A percentile compares a stretch with the other conserved stretches of the same genome.
These are phyloP conservation scores for Gyrodactylus salaris DNA, from an alignment of 1,140 invertebrate species.

Conservation along the genomic window DNA sequence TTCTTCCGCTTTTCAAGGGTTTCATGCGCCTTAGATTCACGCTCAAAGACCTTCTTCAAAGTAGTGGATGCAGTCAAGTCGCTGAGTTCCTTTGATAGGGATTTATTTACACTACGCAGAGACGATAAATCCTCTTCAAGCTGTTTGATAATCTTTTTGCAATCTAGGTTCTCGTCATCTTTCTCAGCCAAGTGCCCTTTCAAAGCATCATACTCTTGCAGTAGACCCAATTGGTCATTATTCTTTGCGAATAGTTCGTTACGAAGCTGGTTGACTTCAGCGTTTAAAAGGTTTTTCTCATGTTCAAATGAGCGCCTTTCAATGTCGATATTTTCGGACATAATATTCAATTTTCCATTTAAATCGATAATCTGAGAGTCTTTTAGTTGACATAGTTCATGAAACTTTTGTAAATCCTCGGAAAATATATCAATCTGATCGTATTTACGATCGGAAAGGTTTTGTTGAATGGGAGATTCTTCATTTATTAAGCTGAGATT, in stretches of 20 bases:
- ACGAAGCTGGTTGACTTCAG: background rate
- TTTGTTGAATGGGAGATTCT: background rate
- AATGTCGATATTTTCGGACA: too few relatives aligned
- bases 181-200: background rate
- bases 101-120: background rate
- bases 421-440: background rate
- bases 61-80: background rate
- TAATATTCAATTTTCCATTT: too few relatives aligned
- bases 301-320: too few relatives aligned
- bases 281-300: background rate
- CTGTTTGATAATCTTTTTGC: background rate
- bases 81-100: background rate
- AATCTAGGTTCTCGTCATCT: background rate
- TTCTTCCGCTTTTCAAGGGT: background rate
- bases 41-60: background rate
- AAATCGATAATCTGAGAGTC: background rate
- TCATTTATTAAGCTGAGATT: background rate
- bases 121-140: background rate
- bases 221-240: background rate
- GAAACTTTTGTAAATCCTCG: background rate
- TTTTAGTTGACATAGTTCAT: background rate
- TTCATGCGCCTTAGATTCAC: background rate
- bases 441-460: background rate
- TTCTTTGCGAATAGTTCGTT: background rate
- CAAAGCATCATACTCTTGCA: background rate